phyloP scores from a whole-genome alignment of 2,113 vertebrate species.

The Ictalurus furcatus region DNA sequence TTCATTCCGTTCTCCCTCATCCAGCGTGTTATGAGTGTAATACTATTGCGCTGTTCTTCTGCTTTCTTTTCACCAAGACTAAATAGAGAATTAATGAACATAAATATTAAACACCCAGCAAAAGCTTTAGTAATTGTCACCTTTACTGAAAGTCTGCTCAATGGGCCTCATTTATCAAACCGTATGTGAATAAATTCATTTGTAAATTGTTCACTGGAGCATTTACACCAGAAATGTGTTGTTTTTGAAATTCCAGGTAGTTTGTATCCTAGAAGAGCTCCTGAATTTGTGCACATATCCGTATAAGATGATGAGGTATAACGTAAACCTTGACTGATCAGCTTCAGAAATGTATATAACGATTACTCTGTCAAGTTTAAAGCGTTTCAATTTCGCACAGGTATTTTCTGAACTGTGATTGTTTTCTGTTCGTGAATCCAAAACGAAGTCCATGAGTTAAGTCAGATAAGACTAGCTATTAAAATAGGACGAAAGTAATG shows the following conservation, averaged over 20 bases:
- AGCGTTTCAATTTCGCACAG: not conserved
- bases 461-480: not conserved
- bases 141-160: not conserved
- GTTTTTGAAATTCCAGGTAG: not conserved
- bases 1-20: constrained; percentile 37
- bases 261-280: not conserved
- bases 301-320: not conserved
- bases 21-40: constrained; percentile 46
- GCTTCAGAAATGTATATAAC: too few species aligned
- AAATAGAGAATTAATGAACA: constrained; percentile 25
- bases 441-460: not conserved
- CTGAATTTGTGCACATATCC: not conserved
- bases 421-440: not conserved
- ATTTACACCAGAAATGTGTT: not conserved
- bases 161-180: not conserved
- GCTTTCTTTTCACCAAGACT: constrained; percentile 57
- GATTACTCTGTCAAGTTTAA: not conserved
- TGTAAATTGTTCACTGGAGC: not conserved
- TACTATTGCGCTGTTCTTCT: constrained; percentile 55
- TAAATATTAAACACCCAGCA: constrained; percentile 13
- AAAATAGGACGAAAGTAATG: not conserved
- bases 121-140: constrained; percentile 9
- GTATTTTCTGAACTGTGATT: not conserved
- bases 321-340: not conserved
- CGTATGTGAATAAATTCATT: not conserved